These are phyloP conservation scores for Calameuta filiformis DNA, from an alignment of 2,888 invertebrate species.

Conservation along the genomic window DNA sequence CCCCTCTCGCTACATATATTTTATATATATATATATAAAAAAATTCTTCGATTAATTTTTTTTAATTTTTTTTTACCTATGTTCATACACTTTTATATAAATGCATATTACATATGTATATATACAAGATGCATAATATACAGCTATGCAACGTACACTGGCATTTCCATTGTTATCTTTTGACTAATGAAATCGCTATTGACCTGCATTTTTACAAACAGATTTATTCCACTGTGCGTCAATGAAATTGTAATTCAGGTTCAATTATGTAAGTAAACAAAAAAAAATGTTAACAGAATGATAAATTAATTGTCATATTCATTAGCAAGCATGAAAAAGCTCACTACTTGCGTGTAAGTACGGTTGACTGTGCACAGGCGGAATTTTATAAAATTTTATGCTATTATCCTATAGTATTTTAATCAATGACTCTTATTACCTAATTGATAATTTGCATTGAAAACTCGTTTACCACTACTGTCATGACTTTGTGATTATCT, in stretches of 20 bases:
- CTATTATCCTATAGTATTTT: not conserved
- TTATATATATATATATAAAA: not conserved
- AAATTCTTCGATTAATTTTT: not conserved
- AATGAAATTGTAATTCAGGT: not conserved
- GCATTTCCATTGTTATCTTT: not conserved
- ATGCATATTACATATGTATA: no score
- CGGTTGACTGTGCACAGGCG: not conserved
- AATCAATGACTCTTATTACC: not conserved
- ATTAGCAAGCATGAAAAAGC: not conserved
- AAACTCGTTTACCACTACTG: not conserved
- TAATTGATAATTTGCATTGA: not conserved
- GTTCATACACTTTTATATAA: not conserved
- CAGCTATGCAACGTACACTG: not conserved
- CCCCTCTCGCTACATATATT: not conserved
- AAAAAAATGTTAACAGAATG: not conserved
- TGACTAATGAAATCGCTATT: not conserved
- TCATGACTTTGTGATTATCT: not conserved
- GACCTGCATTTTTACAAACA: not conserved
- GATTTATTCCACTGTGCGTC: not conserved
- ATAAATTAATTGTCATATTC: not conserved
- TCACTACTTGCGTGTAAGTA: not conserved
- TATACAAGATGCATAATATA: no score
- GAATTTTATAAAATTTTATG: not conserved
- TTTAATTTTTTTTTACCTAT: not conserved
- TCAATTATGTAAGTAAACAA: not conserved